Evolutionary conservation across 1,140 invertebrate genomes (phyloP), one percentile per base, ranked within the genome.

Genomic region (Eriocheir sinensis): DNA sequence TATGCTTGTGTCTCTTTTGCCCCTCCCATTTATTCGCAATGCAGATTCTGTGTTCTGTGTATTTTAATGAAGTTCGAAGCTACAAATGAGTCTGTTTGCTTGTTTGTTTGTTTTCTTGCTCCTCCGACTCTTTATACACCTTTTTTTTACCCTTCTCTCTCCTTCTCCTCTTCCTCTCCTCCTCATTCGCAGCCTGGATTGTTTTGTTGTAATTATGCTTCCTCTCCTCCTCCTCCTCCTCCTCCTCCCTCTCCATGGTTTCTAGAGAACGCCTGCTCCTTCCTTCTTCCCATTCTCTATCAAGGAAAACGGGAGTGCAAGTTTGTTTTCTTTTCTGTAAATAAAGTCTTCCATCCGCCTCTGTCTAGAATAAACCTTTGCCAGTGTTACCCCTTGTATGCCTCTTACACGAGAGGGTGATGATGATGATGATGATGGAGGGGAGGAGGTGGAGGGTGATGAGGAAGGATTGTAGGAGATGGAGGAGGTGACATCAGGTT

Each of bases 151-250:
- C n/a, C n/a, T n/a, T n/a, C n/a, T n/a, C n/a, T n/a, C n/a, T n/a
- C n/a, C n/a, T n/a, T n/a, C n/a, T n/a, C 21, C 27, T 72, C 21
- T 72, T 72, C 60, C n/a, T n/a, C n/a, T n/a, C n/a, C n/a, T n/a
- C n/a, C n/a, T n/a, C n/a, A n/a, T n/a, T 27, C n/a, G 27, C 60
- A 36, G 32, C 8, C 36, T 17, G 91, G 91, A 92, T 85, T 92
- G 91, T 92, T 92, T 92, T 40, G 27, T 48, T 81, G 72, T 85
- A 85, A 92, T 92, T 92, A 92, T 92, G 48, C 91, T 80, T 41
- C 60, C n/a, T n/a, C n/a, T n/a, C n/a, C n/a, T n/a, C n/a, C n/a
- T n/a, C n/a, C n/a, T n/a, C n/a, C n/a, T n/a, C n/a, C n/a, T n/a
- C n/a, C n/a, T n/a, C n/a, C n/a, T n/a, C n/a, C n/a, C n/a, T n/a